phyloP scores from a whole-genome alignment of 2,113 vertebrate genomes.

The Cryptotis parvus region DNA sequence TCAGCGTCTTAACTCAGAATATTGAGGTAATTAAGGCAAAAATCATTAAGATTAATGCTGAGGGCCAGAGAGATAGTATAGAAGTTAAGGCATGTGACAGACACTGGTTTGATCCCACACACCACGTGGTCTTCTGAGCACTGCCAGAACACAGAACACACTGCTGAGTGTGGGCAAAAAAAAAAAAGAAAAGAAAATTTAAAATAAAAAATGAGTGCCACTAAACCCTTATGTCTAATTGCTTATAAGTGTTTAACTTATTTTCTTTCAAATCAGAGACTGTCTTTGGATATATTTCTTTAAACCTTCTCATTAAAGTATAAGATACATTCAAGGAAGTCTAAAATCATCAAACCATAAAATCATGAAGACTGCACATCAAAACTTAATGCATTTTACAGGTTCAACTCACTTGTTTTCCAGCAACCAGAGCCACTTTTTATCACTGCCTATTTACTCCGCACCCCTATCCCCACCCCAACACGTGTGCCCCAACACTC shows the following conservation, averaged over 20 bases:
- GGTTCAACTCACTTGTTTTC: background rate
- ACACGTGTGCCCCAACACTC: too few relatives aligned
- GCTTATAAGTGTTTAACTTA: background rate
- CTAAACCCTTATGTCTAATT: background rate
- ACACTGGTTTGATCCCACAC: too few relatives aligned
- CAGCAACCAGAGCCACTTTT: background rate
- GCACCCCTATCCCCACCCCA: too few relatives aligned
- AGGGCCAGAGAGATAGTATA: background rate
- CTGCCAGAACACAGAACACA: too few relatives aligned
- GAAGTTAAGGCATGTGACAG: too few relatives aligned
- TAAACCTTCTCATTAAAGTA: slow-evolving; percentile 15
- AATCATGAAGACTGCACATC: background rate
- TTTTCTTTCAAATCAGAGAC: slow-evolving; percentile 41
- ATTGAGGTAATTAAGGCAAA: slow-evolving; percentile 25
- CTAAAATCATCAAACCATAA: background rate
- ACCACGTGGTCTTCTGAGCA: too few relatives aligned
- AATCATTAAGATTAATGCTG: slow-evolving; percentile 18
- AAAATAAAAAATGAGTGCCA: background rate
- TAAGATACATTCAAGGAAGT: background rate
- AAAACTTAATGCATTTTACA: background rate
- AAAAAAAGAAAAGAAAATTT: too few relatives aligned
- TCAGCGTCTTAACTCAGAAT: slow-evolving; percentile 24
- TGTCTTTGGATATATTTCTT: slow-evolving; percentile 34
- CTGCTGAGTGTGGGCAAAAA: too few relatives aligned
- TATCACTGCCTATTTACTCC: background rate